These are phyloP conservation scores for Irena cyanogastra DNA, from an alignment of 2,113 vertebrate species.

Conservation along the genomic window DNA sequence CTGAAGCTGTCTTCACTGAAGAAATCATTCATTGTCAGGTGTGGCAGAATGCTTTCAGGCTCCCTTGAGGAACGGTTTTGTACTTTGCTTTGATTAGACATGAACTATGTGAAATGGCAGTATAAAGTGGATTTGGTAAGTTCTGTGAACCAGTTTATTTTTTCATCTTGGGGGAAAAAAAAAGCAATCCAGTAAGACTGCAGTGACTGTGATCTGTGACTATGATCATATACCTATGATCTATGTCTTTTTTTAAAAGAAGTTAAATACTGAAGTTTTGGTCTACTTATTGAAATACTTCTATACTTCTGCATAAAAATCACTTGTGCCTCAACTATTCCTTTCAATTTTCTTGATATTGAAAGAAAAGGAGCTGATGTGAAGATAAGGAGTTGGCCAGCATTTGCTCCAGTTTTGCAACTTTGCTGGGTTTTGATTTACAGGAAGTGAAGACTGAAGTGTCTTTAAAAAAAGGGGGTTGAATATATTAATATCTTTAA, in stretches of 20 bases:
- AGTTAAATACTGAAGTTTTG: slow-evolving; percentile 3
- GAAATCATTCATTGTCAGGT: neutral
- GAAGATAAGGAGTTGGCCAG: neutral
- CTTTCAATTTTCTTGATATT: neutral
- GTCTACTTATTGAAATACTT: neutral
- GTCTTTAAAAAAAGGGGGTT: neutral
- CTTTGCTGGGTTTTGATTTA: neutral
- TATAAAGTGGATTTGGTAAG: neutral
- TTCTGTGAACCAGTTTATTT: neutral
- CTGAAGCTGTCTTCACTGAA: neutral
- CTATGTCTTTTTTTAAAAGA: neutral
- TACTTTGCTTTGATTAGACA: neutral
- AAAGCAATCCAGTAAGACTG: neutral
- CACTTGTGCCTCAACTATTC: slow-evolving; percentile 46
- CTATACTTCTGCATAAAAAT: slow-evolving; percentile 17
- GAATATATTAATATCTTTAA: neutral
- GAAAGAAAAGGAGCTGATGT: neutral
- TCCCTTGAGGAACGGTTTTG: neutral
- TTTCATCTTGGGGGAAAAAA: neutral
- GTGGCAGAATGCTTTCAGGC: neutral
- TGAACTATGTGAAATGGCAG: neutral
- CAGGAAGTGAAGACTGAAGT: neutral
- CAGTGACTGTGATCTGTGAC: neutral
- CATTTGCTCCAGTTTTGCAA: neutral
- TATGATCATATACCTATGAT: neutral